phyloP scores from a whole-genome alignment of 2,888 invertebrate species.

The Caenorhabditis japonica region DNA sequence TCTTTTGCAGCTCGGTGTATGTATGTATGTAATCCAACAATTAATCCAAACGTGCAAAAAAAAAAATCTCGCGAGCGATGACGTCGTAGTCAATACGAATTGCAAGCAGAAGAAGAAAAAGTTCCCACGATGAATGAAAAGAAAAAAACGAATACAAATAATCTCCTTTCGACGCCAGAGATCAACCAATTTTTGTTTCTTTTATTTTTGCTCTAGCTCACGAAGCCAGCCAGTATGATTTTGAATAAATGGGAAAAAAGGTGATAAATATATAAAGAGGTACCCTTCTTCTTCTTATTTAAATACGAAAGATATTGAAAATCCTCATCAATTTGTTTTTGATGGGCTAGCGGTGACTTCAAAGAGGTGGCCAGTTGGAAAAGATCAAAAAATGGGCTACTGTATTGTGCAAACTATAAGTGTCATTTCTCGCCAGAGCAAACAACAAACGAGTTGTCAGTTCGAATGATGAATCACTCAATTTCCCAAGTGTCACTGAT shows the following conservation, averaged over 20 bases:
- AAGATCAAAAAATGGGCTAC: no score
- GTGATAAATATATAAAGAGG: background rate
- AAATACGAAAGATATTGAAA: slow-evolving; percentile 13
- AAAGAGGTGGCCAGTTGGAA: background rate
- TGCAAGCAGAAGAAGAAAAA: slow-evolving; percentile 37
- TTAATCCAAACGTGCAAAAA: background rate
- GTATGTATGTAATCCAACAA: background rate
- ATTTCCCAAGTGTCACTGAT: no score
- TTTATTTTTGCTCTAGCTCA: slow-evolving; percentile 6
- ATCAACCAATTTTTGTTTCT: slow-evolving; percentile 4
- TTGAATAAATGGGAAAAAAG: slow-evolving; percentile 10
- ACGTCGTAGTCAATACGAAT: no score
- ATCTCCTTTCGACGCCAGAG: background rate
- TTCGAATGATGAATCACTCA: slow-evolving; percentile 17
- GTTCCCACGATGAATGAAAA: slow-evolving; percentile 48
- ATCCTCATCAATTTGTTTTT: background rate
- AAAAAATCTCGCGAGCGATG: slow-evolving; percentile 4
- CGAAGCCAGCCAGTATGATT: background rate
- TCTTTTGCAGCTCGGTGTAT: no score
- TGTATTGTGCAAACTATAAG: no score
- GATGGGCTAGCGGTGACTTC: background rate
- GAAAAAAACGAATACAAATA: slow-evolving; percentile 41
- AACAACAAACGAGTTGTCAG: background rate
- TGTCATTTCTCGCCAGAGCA: no score
- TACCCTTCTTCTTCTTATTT: no score